Percentiles rank a stretch among this genome's conserved stretches.
These are phyloP conservation scores for Ptychadena robeensis DNA, from an alignment of 2,797 vertebrate genomes.

Conservation along the genomic window DNA sequence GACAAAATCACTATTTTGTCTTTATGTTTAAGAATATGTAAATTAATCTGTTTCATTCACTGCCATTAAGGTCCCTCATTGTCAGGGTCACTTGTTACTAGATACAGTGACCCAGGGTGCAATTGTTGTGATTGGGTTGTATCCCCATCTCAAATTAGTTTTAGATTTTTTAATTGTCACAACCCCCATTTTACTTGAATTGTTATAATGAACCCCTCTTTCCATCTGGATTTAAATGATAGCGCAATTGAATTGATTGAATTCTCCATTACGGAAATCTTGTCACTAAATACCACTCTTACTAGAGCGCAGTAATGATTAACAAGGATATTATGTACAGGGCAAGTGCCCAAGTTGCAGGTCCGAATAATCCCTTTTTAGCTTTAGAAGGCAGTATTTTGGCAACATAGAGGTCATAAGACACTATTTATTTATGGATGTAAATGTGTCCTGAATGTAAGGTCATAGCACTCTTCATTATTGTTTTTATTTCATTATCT, in stretches of 20 bases:
- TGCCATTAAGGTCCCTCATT: too few species aligned
- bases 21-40: too few species aligned
- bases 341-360: constrained; percentile 21
- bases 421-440: constrained; percentile 29
- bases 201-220: not conserved
- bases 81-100: too few species aligned
- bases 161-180: too few species aligned
- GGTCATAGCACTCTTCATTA: constrained; percentile 1
- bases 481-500: not conserved
- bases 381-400: constrained; percentile 23
- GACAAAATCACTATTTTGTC: too few species aligned
- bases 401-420: constrained; percentile 23
- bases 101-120: too few species aligned
- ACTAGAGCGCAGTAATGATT: constrained; percentile 13
- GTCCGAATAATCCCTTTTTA: constrained; percentile 20
- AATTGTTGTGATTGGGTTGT: too few species aligned
- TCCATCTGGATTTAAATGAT: not conserved
- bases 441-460: constrained; percentile 30
- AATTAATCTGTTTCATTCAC: too few species aligned
- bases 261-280: not conserved
- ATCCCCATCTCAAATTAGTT: too few species aligned
- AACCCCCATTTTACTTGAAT: not conserved
- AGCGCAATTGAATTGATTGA: not conserved
- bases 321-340: constrained; percentile 48
- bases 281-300: constrained; percentile 15